These are phyloP conservation scores for Protosalanx chinensis DNA, from an alignment of 2,797 vertebrate genomes.

Conservation along the genomic window DNA sequence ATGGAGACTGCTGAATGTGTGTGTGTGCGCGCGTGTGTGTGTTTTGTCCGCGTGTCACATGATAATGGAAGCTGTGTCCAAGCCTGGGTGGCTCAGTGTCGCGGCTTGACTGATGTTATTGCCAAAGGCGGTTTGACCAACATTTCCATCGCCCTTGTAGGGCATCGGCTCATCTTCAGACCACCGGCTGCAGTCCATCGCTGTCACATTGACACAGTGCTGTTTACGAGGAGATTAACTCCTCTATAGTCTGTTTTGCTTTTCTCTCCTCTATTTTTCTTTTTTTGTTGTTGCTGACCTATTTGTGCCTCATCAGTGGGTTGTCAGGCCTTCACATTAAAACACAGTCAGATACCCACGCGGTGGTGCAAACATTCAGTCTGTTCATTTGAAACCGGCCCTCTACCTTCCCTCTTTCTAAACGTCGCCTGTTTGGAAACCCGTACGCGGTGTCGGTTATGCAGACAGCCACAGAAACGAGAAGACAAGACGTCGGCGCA, in stretches of 20 bases:
- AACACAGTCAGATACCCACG: background rate
- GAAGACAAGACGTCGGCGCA: background rate
- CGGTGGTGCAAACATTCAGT: background rate
- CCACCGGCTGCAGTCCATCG: conserved; percentile 14
- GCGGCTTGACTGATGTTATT: conserved; percentile 47
- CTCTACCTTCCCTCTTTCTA: background rate
- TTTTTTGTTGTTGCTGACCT: background rate
- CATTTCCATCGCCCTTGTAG: conserved; percentile 16
- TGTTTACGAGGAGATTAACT: background rate
- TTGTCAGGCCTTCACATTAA: background rate
- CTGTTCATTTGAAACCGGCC: background rate
- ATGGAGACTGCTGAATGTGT: conserved; percentile 76
- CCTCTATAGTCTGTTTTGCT: background rate
- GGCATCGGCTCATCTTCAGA: conserved; percentile 25
- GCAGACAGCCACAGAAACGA: background rate
- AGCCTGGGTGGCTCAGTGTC: conserved; percentile 56
- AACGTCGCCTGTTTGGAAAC: background rate
- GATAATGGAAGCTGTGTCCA: conserved; percentile 59
- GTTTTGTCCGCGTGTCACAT: conserved; percentile 43
- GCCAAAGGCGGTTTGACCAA: conserved; percentile 54
- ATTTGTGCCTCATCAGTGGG: background rate
- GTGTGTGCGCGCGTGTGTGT: conserved; percentile 32
- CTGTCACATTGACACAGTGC: conserved; percentile 30
- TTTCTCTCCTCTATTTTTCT: background rate
- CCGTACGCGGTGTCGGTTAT: background rate